Conservation (phyloP, 2,113 vertebrate species). For the Mirounga angustirostris region DNA sequence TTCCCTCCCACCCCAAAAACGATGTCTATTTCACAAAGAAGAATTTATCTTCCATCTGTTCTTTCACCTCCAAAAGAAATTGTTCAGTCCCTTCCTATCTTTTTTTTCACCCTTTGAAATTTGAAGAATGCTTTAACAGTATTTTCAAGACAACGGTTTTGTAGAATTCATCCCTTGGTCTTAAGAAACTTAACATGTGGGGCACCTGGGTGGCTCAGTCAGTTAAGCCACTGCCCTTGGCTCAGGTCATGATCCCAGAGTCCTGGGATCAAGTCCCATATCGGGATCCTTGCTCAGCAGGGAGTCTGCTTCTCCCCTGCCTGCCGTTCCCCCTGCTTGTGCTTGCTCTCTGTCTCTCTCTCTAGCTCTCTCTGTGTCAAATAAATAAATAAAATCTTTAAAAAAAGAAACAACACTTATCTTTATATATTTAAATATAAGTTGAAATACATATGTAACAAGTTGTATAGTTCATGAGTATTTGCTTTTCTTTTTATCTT, state of each 20-base stretch:
- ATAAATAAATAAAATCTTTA: too few relatives aligned
- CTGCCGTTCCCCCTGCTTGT: too few relatives aligned
- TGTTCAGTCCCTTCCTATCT: not conserved
- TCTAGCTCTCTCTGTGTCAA: too few relatives aligned
- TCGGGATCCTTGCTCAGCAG: too few relatives aligned
- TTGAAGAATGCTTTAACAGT: not conserved
- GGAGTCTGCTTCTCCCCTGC: too few relatives aligned
- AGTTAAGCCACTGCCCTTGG: too few relatives aligned
- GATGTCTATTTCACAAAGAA: not conserved
- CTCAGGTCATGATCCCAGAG: too few relatives aligned
- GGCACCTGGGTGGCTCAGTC: too few relatives aligned
- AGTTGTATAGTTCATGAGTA: not conserved
- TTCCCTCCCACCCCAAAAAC: not conserved
- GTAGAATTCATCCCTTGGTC: not conserved
- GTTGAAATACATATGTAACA: not conserved
- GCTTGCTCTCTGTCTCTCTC: too few relatives aligned
- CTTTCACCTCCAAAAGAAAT: not conserved
- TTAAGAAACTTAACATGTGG: not conserved
- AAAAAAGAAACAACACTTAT: not conserved
- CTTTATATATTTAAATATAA: not conserved
- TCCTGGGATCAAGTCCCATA: too few relatives aligned
- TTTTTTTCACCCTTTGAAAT: not conserved
- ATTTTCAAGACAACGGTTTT: not conserved
- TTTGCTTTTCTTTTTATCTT: not conserved
- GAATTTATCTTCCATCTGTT: not conserved